phyloP scores from a whole-genome alignment of 2,113 vertebrate species.

The Butorides virescens region DNA sequence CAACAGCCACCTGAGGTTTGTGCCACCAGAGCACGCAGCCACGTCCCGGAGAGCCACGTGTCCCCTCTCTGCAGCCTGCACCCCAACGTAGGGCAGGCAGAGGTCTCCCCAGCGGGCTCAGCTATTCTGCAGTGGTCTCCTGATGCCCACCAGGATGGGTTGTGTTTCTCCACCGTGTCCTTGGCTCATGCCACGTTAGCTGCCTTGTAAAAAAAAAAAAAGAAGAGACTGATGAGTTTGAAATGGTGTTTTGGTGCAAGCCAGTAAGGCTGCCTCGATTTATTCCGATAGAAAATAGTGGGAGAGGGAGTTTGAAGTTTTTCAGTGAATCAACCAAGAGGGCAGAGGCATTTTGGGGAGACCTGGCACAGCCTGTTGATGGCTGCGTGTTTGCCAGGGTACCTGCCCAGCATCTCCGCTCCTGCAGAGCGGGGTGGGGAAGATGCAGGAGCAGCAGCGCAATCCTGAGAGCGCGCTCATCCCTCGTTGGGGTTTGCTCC shows the following conservation, averaged over 20 bases:
- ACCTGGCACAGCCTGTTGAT: not conserved
- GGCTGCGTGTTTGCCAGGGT: not conserved
- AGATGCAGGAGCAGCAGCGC: not conserved
- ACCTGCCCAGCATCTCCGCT: not conserved
- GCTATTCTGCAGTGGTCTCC: not conserved
- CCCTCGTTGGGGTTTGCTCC: not conserved
- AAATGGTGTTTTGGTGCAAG: not conserved
- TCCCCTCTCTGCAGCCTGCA: not conserved
- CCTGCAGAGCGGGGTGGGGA: not conserved
- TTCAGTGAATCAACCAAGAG: not conserved
- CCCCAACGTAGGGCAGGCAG: not conserved
- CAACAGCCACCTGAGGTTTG: not conserved
- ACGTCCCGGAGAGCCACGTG: fast-evolving
- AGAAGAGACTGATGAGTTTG: not conserved
- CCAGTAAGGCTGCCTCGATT: fast-evolving
- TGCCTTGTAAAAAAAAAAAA: not conserved
- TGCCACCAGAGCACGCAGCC: not conserved
- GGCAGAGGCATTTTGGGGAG: fast-evolving
- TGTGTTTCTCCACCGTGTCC: not conserved
- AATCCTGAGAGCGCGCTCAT: fast-evolving
- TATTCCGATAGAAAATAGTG: not conserved
- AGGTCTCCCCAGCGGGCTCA: not conserved
- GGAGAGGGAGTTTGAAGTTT: not conserved
- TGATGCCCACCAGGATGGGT: not conserved
- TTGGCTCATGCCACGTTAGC: not conserved